Evolutionary conservation across 2,888 invertebrate genomes (phyloP).

Genomic region (Sphaeridia pumilis): DNA sequence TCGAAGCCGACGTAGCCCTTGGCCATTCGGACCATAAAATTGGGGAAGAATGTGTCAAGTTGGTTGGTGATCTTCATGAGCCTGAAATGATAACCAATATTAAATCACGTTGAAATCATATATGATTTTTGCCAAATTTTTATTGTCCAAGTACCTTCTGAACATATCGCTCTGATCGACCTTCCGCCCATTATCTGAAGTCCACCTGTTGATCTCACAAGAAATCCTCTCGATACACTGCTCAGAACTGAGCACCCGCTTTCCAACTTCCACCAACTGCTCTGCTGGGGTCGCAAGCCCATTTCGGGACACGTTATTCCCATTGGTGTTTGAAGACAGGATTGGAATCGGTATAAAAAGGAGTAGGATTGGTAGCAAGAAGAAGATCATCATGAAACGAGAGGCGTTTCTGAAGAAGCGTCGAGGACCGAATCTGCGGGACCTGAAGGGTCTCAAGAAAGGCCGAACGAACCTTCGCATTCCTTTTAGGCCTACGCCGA

Average conservation of each 20-base stretch:
- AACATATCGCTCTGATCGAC: no score
- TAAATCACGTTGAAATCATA: not conserved
- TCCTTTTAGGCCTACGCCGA: slow-evolving; percentile 2
- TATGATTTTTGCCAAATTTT: no score
- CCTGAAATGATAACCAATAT: not conserved
- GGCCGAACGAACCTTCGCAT: not conserved
- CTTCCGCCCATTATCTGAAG: no score
- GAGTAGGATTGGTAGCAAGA: slow-evolving; percentile 27
- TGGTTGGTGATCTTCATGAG: slow-evolving; percentile 7
- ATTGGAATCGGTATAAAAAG: slow-evolving; percentile 31
- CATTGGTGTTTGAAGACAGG: slow-evolving; percentile 18
- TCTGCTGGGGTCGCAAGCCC: slow-evolving; percentile 19
- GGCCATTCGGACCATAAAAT: slow-evolving; percentile 6
- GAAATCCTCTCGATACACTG: slow-evolving; percentile 31
- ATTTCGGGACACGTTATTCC: not conserved
- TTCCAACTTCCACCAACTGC: slow-evolving; percentile 8
- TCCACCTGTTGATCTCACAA: slow-evolving; percentile 29
- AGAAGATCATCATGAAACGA: slow-evolving; percentile 2
- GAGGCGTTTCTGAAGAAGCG: not conserved
- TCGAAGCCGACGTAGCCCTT: slow-evolving; percentile 1
- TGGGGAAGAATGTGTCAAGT: slow-evolving; percentile 8
- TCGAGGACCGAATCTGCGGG: not conserved
- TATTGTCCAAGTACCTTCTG: no score
- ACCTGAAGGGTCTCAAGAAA: not conserved
- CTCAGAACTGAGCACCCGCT: slow-evolving; percentile 26